phyloP scores from a whole-genome alignment of 2,888 invertebrate species.

The Lucinisca nassula region DNA sequence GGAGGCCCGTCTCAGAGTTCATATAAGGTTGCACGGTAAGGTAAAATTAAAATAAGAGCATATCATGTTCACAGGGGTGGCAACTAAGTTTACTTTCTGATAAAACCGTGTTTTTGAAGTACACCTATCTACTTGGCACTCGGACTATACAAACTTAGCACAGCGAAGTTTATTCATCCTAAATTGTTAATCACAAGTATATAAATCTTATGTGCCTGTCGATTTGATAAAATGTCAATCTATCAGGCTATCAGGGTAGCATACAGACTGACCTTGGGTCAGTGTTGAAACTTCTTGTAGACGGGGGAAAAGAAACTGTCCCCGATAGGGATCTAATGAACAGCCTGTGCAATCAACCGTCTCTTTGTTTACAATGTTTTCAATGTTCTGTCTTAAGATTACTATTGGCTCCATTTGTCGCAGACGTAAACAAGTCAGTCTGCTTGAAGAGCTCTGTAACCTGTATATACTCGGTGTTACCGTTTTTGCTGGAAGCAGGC shows the following conservation, averaged over 20 bases:
- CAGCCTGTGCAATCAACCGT: not conserved
- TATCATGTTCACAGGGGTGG: not conserved
- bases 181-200: not conserved
- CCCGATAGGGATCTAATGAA: not conserved
- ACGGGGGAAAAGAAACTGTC: not conserved
- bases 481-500: no score
- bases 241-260: not conserved
- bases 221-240: not conserved
- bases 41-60: no score
- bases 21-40: no score
- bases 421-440: not conserved
- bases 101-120: not conserved
- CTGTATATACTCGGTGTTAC: no score
- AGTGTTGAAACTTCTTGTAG: not conserved
- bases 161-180: not conserved
- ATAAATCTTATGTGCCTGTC: not conserved
- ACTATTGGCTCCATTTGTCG: not conserved
- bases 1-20: no score
- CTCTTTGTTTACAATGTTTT: not conserved
- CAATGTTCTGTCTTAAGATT: no score
- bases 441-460: not conserved
- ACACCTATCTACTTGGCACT: not conserved
- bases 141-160: not conserved
- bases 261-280: not conserved
- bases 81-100: not conserved